These are phyloP conservation scores for Sebastes matsubarae DNA, from an alignment of 2,797 vertebrate genomes.

Conservation along the genomic window DNA sequence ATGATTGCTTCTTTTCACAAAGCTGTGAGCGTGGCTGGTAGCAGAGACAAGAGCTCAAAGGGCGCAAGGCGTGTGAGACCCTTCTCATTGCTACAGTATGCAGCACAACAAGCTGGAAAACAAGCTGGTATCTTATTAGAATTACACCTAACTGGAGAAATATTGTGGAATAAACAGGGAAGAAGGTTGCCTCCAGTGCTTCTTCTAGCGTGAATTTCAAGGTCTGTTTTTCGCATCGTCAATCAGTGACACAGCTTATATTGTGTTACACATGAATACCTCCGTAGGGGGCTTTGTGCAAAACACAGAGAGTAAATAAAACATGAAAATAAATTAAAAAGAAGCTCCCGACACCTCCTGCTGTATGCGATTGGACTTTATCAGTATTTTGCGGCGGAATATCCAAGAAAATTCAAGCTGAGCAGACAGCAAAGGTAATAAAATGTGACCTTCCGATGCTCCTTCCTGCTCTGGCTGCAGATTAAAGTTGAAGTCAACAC, in stretches of 20 bases:
- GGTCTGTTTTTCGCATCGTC: background rate
- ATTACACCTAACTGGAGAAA: background rate
- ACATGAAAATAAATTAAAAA: background rate
- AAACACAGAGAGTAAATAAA: background rate
- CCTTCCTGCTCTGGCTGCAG: background rate
- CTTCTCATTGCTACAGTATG: conserved; percentile 14
- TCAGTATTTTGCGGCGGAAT: background rate
- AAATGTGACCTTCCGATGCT: conserved; percentile 7
- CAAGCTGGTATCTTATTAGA: conserved; percentile 6
- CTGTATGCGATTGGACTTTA: background rate
- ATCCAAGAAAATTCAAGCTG: background rate
- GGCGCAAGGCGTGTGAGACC: background rate
- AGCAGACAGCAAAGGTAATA: conserved; percentile 5
- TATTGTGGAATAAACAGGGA: conserved; percentile 1
- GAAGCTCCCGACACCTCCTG: background rate
- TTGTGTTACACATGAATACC: background rate
- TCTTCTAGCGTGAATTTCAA: background rate
- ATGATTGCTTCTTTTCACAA: conserved; percentile 19
- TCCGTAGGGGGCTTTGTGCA: background rate
- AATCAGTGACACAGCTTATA: background rate
- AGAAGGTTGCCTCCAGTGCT: background rate
- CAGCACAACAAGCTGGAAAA: conserved; percentile 1
- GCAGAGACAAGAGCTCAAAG: conserved; percentile 15
- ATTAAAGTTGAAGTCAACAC: conserved; percentile 11
- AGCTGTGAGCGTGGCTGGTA: conserved; percentile 7